Evolutionary conservation across 2,113 vertebrate species (phyloP).

Genomic region (Pelvicachromis taeniatus): DNA sequence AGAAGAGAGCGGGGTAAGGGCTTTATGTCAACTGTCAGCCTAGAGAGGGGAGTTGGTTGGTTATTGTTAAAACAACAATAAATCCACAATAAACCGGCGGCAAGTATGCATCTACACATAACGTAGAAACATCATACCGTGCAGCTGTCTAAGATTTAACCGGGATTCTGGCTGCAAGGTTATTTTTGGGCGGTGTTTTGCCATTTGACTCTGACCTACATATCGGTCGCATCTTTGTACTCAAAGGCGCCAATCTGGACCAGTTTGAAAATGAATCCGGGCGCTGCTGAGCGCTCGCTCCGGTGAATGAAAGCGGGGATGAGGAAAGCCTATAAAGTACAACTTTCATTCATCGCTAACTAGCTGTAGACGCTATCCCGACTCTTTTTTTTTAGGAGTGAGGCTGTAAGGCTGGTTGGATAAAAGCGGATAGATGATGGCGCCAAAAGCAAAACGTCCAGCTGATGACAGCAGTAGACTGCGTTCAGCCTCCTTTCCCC

Average conservation of each 20-base stretch:
- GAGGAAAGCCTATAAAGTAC: neutral
- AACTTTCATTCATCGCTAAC: neutral
- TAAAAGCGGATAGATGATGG: conserved; percentile 41
- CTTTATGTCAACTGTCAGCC: conserved; percentile 30
- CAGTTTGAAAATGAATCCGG: conserved; percentile 67
- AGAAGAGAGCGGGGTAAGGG: conserved; percentile 80
- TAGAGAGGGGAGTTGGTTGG: conserved; percentile 32
- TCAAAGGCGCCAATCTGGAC: conserved; percentile 76
- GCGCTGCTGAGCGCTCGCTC: neutral
- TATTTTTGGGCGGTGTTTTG: neutral
- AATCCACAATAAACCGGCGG: neutral
- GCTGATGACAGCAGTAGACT: neutral
- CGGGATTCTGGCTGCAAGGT: neutral
- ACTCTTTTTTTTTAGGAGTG: neutral
- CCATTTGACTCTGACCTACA: conserved; percentile 71
- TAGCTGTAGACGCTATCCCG: neutral
- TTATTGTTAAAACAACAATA: conserved; percentile 39
- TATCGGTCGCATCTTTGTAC: conserved; percentile 69
- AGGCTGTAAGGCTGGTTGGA: neutral
- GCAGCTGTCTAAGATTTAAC: neutral
- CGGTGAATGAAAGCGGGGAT: neutral
- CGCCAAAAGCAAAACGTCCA: conserved; percentile 69
- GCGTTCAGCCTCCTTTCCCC: neutral
- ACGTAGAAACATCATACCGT: rapidly evolving
- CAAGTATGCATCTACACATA: neutral